These are phyloP conservation scores for Clarias magur DNA, from an alignment of 2,113 vertebrate species.

Conservation along the genomic window DNA sequence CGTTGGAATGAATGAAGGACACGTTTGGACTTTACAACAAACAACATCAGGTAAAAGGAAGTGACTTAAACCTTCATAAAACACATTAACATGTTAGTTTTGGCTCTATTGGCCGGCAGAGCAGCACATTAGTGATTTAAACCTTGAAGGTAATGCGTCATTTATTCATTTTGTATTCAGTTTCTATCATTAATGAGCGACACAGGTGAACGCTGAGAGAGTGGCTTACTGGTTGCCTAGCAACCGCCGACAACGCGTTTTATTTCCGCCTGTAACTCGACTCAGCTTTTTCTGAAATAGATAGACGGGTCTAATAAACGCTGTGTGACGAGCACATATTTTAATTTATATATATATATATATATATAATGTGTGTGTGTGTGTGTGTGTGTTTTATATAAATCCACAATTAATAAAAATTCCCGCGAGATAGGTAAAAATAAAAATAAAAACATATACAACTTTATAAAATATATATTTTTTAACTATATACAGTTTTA, in stretches of 20 bases:
- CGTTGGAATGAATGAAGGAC: neutral
- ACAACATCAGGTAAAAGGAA: neutral
- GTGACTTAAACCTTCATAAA: no score
- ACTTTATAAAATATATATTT: no score
- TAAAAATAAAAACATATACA: no score
- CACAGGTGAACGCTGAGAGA: neutral
- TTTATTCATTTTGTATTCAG: neutral
- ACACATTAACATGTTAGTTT: neutral
- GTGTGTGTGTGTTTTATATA: no score
- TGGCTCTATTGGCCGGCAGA: neutral
- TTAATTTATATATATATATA: neutral
- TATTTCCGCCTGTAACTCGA: neutral
- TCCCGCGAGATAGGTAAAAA: no score
- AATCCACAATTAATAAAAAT: neutral
- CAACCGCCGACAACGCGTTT: constrained; percentile 14
- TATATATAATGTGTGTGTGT: no score
- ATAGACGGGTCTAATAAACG: neutral
- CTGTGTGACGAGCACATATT: neutral
- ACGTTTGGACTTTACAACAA: neutral
- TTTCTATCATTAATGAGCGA: neutral
- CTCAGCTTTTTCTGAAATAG: neutral
- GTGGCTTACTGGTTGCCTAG: constrained; percentile 15
- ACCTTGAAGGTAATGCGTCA: neutral
- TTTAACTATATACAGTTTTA: no score
- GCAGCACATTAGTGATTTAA: no score